Evolutionary conservation across 2,888 invertebrate species (phyloP).

Genomic region (Cephus spinipes): DNA sequence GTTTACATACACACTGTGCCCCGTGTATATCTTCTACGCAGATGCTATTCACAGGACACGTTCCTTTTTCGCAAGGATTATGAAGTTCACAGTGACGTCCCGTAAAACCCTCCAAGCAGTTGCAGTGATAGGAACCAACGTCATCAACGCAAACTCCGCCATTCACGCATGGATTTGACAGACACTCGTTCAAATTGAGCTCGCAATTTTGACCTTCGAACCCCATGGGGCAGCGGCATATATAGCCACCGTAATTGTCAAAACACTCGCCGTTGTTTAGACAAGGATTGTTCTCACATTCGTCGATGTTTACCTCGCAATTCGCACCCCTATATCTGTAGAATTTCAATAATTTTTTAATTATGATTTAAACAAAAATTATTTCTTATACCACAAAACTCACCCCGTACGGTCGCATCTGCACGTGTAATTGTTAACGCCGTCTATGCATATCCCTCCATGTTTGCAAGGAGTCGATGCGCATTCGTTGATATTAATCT

Average conservation of each 20-base stretch:
- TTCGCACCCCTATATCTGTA: constrained; percentile 77
- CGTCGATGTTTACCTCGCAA: constrained; percentile 85
- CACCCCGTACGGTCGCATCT: constrained; percentile 79
- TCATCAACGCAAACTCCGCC: constrained; percentile 74
- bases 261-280: constrained; percentile 82
- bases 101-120: constrained; percentile 69
- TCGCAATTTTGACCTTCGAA: constrained; percentile 86
- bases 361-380: neutral
- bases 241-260: constrained; percentile 84
- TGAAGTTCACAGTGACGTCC: constrained; percentile 70
- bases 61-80: constrained; percentile 68
- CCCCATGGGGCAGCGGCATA: constrained; percentile 83
- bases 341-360: neutral
- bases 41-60: constrained; percentile 76
- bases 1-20: constrained; percentile 75
- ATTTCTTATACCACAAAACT: constrained; percentile 23
- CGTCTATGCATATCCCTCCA: constrained; percentile 77
- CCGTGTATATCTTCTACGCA: constrained; percentile 71
- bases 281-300: constrained; percentile 79
- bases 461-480: constrained; percentile 77
- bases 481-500: constrained; percentile 83
- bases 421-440: constrained; percentile 81
- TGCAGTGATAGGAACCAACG: constrained; percentile 70
- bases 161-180: constrained; percentile 73
- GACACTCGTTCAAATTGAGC: constrained; percentile 71